Conservation (phyloP, 2,113 vertebrate species). For the Narcine bancroftii region DNA sequence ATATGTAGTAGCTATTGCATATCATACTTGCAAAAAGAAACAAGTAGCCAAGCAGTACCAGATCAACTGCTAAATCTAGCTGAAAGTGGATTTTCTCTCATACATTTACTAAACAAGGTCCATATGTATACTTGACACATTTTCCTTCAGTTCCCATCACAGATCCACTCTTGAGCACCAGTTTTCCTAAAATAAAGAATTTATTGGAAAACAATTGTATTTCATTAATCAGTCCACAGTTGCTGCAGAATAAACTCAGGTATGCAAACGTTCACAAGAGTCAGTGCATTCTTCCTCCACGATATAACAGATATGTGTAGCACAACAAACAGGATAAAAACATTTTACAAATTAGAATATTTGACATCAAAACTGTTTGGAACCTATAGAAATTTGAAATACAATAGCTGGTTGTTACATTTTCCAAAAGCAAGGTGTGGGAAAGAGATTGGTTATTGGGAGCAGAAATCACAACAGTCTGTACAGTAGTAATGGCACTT, state of each 20-base stretch:
- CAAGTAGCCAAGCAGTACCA: background rate
- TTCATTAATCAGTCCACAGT: slow-evolving; percentile 53
- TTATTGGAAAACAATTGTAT: slow-evolving; percentile 67
- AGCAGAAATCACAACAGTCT: slow-evolving; percentile 54
- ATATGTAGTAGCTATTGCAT: background rate
- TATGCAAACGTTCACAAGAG: slow-evolving; percentile 60
- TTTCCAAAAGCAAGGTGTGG: slow-evolving; percentile 48
- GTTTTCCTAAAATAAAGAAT: slow-evolving; percentile 75
- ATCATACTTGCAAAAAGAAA: background rate
- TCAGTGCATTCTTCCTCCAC: slow-evolving; percentile 56
- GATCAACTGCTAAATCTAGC: background rate
- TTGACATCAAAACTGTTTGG: slow-evolving; percentile 52
- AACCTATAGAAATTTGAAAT: slow-evolving; percentile 53
- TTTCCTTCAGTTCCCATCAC: background rate
- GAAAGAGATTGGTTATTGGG: slow-evolving; percentile 44
- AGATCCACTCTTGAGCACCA: background rate
- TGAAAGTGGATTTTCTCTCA: background rate
- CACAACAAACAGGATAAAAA: slow-evolving; percentile 53
- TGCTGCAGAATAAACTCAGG: slow-evolving; percentile 57
- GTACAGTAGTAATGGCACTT: slow-evolving; percentile 78
- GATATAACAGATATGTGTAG: slow-evolving; percentile 30
- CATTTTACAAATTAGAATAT: slow-evolving; percentile 48
- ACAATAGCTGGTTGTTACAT: slow-evolving; percentile 47
- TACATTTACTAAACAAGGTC: background rate
- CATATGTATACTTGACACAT: background rate